phyloP scores from a whole-genome alignment of 1,140 invertebrate genomes.

The Drosophila bipectinata region DNA sequence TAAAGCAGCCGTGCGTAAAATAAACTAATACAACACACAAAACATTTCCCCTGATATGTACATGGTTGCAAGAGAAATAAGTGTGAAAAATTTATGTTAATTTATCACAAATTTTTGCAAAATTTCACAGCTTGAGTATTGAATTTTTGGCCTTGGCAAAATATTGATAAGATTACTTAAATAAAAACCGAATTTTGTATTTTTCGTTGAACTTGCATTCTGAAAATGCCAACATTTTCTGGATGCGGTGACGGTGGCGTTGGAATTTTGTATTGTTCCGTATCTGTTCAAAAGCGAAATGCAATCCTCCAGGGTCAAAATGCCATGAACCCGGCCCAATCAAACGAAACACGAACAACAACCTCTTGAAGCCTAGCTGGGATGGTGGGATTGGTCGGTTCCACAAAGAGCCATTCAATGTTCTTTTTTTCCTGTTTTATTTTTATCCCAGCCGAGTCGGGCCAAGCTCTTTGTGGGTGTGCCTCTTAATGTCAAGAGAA shows the following conservation, averaged over 20 bases:
- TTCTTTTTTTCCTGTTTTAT: conserved; percentile 29
- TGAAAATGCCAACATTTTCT: conserved; percentile 33
- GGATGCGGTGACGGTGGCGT: conserved; percentile 10
- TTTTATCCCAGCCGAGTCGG: conserved; percentile 16
- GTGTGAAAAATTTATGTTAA: too few species aligned
- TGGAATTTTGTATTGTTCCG: conserved; percentile 9
- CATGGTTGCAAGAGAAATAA: too few species aligned
- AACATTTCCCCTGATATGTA: too few species aligned
- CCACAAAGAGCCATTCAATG: conserved; percentile 48
- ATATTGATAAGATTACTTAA: too few species aligned
- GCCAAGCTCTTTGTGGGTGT: background rate
- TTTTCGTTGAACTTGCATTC: conserved; percentile 5
- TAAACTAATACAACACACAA: too few species aligned
- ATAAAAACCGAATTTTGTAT: too few species aligned
- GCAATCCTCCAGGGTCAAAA: conserved; percentile 27
- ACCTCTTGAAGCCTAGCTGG: conserved; percentile 15
- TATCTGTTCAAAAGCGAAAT: conserved; percentile 16
- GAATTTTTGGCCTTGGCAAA: too few species aligned
- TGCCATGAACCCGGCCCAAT: conserved; percentile 32
- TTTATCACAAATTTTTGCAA: too few species aligned
- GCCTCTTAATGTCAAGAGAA: background rate
- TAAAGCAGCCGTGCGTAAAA: too few species aligned
- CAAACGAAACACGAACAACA: conserved; percentile 26
- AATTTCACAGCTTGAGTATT: too few species aligned
- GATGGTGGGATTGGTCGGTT: background rate